Evolutionary conservation across 2,888 invertebrate species (phyloP).

Genomic region (Tolmerus cingulatus): DNA sequence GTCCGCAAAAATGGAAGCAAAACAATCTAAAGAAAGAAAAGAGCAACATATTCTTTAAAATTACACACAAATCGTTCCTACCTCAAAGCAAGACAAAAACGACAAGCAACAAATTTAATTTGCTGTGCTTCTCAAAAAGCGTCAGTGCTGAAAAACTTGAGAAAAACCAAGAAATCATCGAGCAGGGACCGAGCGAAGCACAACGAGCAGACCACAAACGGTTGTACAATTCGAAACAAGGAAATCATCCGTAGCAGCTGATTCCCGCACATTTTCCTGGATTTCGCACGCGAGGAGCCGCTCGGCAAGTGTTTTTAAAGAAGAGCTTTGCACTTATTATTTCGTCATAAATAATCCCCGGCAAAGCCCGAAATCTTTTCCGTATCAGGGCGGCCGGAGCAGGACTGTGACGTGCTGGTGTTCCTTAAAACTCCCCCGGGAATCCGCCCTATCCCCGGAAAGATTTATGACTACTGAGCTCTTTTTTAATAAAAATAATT

Average conservation of each 20-base stretch:
- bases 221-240: not conserved
- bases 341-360: conserved; percentile 4
- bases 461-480: conserved; percentile 36
- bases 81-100: not conserved
- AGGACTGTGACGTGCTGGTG: conserved; percentile 8
- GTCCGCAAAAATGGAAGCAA: not conserved
- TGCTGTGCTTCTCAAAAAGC: not conserved
- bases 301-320: not conserved
- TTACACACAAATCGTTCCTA: not conserved
- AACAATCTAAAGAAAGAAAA: not conserved
- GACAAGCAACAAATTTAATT: not conserved
- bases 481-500: conserved; percentile 33
- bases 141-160: not conserved
- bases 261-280: not conserved
- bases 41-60: not conserved
- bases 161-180: not conserved
- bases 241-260: not conserved
- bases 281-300: not conserved
- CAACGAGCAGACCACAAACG: not conserved
- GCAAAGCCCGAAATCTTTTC: conserved; percentile 1
- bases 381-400: not conserved
- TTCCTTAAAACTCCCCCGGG: not conserved
- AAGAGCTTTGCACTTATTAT: not conserved
- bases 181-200: not conserved
- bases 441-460: not conserved